Conservation (phyloP, 1,140 invertebrate species). For the Acyrthosiphon pisum region DNA sequence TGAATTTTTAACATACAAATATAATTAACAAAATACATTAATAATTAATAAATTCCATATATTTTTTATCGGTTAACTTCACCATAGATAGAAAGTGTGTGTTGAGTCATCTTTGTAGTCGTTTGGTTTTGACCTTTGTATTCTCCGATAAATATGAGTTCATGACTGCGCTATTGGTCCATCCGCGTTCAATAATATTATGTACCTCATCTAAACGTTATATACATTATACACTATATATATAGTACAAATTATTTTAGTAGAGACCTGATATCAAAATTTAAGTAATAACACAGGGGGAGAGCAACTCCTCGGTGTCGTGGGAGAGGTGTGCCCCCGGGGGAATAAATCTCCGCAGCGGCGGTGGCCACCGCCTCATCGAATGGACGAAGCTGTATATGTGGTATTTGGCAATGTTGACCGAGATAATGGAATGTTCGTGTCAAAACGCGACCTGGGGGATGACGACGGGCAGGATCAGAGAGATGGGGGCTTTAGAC, state of each 20-base stretch:
- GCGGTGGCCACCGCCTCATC: neutral
- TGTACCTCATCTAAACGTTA: neutral
- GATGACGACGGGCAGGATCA: slow-evolving; percentile 19
- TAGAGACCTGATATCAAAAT: neutral
- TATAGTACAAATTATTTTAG: neutral
- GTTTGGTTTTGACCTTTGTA: neutral
- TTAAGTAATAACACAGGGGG: neutral
- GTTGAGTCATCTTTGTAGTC: neutral
- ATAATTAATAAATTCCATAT: neutral
- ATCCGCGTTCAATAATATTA: neutral
- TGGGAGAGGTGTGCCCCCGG: neutral
- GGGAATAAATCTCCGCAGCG: slow-evolving; percentile 19
- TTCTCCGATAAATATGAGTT: neutral
- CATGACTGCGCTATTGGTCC: neutral
- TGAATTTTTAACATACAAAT: neutral
- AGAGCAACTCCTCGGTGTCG: no score
- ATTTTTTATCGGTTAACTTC: neutral
- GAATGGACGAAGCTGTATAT: neutral
- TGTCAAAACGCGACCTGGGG: slow-evolving; percentile 38
- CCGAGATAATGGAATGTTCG: slow-evolving; percentile 57
- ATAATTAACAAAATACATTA: neutral
- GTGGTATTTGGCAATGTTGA: slow-evolving; percentile 37
- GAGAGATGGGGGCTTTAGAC: neutral
- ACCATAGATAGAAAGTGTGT: neutral
- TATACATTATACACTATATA: neutral